Percentiles rank a stretch among this genome's conserved stretches.
phyloP scores from a whole-genome alignment of 2,888 invertebrate species.

The Dione vanillae region DNA sequence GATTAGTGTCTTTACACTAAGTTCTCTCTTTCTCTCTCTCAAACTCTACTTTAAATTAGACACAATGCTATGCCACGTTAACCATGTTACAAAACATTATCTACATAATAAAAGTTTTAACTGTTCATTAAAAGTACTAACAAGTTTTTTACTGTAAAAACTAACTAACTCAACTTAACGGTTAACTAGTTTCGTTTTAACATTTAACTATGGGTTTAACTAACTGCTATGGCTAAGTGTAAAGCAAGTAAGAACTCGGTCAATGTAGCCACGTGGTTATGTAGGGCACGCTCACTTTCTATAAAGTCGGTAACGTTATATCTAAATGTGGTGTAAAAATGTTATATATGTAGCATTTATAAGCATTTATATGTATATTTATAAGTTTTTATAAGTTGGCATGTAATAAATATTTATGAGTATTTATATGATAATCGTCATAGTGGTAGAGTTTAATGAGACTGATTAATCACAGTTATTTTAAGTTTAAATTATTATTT shows the following conservation, averaged over 20 bases:
- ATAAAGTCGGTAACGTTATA: slow-evolving; percentile 38
- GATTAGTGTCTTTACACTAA: too few species aligned
- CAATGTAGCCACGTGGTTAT: slow-evolving; percentile 52
- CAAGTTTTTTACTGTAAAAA: slow-evolving; percentile 1
- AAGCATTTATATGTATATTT: not conserved
- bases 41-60: too few species aligned
- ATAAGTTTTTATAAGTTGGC: not conserved
- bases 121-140: not conserved
- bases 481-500: not conserved
- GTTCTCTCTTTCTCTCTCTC: too few species aligned
- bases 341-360: not conserved
- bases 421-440: not conserved
- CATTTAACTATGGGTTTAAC: slow-evolving; percentile 5
- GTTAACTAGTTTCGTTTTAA: slow-evolving; percentile 2
- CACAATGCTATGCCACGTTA: too few species aligned
- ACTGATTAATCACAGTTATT: too few species aligned
- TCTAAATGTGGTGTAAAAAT: slow-evolving; percentile 13
- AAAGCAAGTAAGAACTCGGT: slow-evolving; percentile 41
- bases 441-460: not conserved
- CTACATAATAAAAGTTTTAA: not conserved
- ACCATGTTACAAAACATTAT: not conserved
- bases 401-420: not conserved
- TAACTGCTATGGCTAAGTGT: slow-evolving; percentile 23
- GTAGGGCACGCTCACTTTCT: slow-evolving; percentile 59
- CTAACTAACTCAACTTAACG: slow-evolving; percentile 10